phyloP scores from a whole-genome alignment of 2,888 invertebrate genomes.

The Ophraella communa region DNA sequence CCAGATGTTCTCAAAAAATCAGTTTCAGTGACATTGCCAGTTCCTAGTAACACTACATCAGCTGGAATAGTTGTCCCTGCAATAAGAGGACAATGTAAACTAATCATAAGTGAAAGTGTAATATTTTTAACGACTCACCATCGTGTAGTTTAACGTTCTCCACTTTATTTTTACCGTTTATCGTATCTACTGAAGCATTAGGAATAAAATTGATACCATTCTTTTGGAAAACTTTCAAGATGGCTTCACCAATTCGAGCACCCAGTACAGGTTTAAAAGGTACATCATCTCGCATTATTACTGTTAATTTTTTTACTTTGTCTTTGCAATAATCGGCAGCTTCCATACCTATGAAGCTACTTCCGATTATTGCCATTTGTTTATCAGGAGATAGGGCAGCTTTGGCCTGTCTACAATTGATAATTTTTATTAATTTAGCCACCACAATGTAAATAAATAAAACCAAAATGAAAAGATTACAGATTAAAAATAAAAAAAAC shows the following conservation, averaged over 20 bases:
- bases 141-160: conserved; percentile 3
- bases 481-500: background rate
- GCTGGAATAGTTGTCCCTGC: conserved; percentile 70
- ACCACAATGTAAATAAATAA: background rate
- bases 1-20: conserved; percentile 78
- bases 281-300: conserved; percentile 72
- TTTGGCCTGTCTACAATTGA: conserved; percentile 59
- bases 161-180: background rate
- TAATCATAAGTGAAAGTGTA: too few species aligned
- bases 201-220: conserved; percentile 68
- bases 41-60: conserved; percentile 82
- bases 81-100: too few species aligned
- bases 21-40: conserved; percentile 82
- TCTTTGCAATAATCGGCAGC: conserved; percentile 76
- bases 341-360: conserved; percentile 93
- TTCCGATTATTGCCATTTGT: conserved; percentile 83
- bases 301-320: conserved; percentile 79
- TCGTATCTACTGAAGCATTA: background rate
- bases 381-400: conserved; percentile 68
- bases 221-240: conserved; percentile 74
- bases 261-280: conserved; percentile 77
- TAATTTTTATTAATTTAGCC: background rate
- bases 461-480: background rate
- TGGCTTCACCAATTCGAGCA: conserved; percentile 72
- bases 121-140: conserved; percentile 54